A percentile compares a stretch with the other conserved stretches of the same genome.
These are phyloP conservation scores for Macropus fuliginosus DNA, from an alignment of 2,797 vertebrate species.

Conservation along the genomic window DNA sequence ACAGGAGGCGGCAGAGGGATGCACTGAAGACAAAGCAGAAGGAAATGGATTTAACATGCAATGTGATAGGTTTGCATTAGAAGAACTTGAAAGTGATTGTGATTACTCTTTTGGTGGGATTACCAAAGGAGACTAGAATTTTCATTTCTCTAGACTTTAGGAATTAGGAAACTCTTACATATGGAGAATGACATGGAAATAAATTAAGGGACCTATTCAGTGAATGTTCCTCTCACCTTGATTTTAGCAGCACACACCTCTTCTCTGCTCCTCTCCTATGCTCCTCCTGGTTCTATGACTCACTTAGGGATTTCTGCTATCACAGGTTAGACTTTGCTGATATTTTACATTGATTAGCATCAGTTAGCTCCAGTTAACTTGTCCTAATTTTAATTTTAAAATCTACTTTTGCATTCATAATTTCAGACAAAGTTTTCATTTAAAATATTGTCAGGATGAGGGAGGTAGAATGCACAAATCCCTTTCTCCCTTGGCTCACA, in stretches of 20 bases:
- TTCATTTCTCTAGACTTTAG: slow-evolving; percentile 5
- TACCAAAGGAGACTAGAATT: slow-evolving; percentile 4
- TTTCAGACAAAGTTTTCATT: slow-evolving; percentile 11
- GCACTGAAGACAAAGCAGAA: background rate
- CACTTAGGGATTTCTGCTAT: background rate
- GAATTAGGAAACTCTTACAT: slow-evolving; percentile 15
- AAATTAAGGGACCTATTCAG: background rate
- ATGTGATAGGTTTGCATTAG: background rate
- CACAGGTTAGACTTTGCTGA: slow-evolving; percentile 3
- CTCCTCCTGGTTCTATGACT: background rate
- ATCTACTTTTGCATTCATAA: background rate
- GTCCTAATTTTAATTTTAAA: background rate
- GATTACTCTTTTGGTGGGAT: slow-evolving; percentile 22
- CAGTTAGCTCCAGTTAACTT: background rate
- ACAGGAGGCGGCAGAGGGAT: background rate
- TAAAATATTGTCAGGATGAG: slow-evolving; percentile 12
- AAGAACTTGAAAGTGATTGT: background rate
- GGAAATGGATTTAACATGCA: background rate
- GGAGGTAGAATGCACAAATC: background rate
- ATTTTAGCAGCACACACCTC: background rate
- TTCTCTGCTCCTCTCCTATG: background rate
- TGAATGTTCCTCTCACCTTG: background rate
- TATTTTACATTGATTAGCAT: background rate
- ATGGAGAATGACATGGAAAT: background rate
- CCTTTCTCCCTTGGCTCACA: background rate